Percentiles rank a stretch among this genome's conserved stretches.
Conservation (phyloP, 2,888 invertebrate species). For the Spilosoma lubricipeda region DNA sequence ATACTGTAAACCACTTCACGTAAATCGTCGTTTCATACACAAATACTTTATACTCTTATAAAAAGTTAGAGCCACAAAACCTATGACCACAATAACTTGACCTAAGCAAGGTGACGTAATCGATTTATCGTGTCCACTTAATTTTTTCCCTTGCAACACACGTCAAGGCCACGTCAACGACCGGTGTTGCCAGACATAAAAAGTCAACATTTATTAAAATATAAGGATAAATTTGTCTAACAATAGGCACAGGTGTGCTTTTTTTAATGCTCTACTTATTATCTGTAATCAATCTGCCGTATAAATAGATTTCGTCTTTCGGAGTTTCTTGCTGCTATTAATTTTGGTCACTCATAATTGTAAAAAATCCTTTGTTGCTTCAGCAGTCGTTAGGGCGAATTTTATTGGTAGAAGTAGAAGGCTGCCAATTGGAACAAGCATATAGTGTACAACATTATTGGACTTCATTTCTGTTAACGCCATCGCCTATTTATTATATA, state of each 20-base stretch:
- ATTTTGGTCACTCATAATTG: slow-evolving; percentile 30
- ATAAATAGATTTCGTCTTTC: slow-evolving; percentile 38
- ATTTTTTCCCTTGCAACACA: slow-evolving; percentile 67
- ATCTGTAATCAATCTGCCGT: slow-evolving; percentile 55
- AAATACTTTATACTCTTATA: slow-evolving; percentile 27
- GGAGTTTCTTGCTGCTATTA: slow-evolving; percentile 32
- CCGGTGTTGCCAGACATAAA: slow-evolving; percentile 65
- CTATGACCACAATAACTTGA: slow-evolving; percentile 25
- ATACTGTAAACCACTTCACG: slow-evolving; percentile 16
- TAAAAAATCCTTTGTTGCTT: slow-evolving; percentile 8
- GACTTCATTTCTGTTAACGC: not conserved
- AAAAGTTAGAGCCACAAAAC: slow-evolving; percentile 24
- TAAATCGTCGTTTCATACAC: slow-evolving; percentile 21
- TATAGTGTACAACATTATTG: not conserved
- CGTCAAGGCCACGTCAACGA: slow-evolving; percentile 72
- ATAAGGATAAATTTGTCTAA: slow-evolving; percentile 49
- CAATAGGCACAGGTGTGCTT: slow-evolving; percentile 56
- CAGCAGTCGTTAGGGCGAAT: not conserved
- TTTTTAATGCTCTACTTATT: slow-evolving; percentile 48
- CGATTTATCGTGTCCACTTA: slow-evolving; percentile 64
- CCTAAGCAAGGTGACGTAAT: slow-evolving; percentile 61
- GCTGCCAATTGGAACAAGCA: not conserved
- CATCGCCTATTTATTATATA: too few species aligned
- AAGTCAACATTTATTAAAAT: slow-evolving; percentile 61
- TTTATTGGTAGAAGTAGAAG: not conserved